Base-by-base conservation (phyloP, 2,113 vertebrate species). In the Channa maculata region DNA sequence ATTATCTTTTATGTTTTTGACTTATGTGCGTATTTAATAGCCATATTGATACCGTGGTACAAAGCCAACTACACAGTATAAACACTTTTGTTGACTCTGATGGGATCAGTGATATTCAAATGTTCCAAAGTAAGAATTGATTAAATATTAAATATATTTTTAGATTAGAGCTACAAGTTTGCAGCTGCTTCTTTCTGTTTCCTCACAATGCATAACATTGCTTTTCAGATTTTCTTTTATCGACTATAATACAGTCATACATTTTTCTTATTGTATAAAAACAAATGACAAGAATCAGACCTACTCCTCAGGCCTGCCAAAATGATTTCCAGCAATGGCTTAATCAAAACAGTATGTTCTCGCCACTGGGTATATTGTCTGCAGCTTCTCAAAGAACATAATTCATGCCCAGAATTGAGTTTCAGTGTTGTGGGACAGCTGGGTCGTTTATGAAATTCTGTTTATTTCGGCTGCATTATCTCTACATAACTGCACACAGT, bases 231-330 rank as follows among this genome's bases (percentile, higher is more conserved):
- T 68, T 51, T 46, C n/a, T 62, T 53, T 36, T n/a, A 60, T 38
- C 66, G 14, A 37, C 8, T 55, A 4, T 33, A 38, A 51, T 61
- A 55, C 5, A 65, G 36, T 6, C 24, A 3, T 37, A 37, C 15
- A 9, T 39, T 60, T 85, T 67, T 63, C 13, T 61, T 24, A 58
- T 67, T 64, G 0, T 41, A 5, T 65, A 14, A 65, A 66, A 67
- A 60, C 36, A 68, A 37, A 58, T 59, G n/a, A 52, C 6, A 34
- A 33, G 13, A 52, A 80, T 54, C 15, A n/a, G 6, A 24, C n/a
- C n/a, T 37, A 11, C 37, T 60, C 9, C 48, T 79, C 4, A 6
- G 36, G 24, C 60, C 57, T 66, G 7, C 15, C 4, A 68, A 50
- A 76, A 73, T 39, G 2, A 44, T 63, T 55, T 63, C 15, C 48